Evolutionary conservation across 1,140 invertebrate species (phyloP), one percentile per base, ranked within the genome.

Genomic region (Diachasma alloeum): DNA sequence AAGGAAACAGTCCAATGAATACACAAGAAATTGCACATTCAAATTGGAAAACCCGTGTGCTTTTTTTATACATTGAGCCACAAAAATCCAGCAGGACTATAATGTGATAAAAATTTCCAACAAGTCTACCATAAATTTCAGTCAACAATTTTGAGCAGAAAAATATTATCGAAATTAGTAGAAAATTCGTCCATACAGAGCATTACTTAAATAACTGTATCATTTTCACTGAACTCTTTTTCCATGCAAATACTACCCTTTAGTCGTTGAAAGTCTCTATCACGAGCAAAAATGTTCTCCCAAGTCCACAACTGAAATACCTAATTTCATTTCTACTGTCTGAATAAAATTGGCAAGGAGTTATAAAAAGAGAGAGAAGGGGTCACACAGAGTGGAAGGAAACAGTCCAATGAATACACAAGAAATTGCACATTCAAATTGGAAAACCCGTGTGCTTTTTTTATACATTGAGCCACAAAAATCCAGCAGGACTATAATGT

Each of bases 1-100:
- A 42, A 6, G 24, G 22, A n/a, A n/a, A n/a, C n/a, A n/a, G n/a
- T n/a, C n/a, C 15, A 44, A 53, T 44, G 68, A 63, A 48, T 37
- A 63, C 17, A 42, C 68, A 42, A 70, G 48, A 72, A 48, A 39
- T 31, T 68, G 19, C 44, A 56, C 76, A 71, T 71, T 68, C 66
- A 78, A 78, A 78, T 74, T 78, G 76, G 66, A 78, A 78, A 74
- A 78, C 74, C 72, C 76, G 48, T 56, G 63, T 39, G 56, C 48
- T 72, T 42, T 44, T 74, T 36, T 74, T 36, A n/a, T 67, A 46
- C 56, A 17, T 66, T 11, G 11, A 22, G 46, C n/a, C n/a, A n/a
- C n/a, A n/a, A n/a, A n/a, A n/a, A n/a, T n/a, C n/a, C n/a, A n/a
- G n/a, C n/a, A n/a, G n/a, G n/a, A n/a, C n/a, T n/a, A n/a, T n/a